These are phyloP conservation scores for Calyptommatus sinebrachiatus DNA, from an alignment of 2,113 vertebrate genomes.

Conservation along the genomic window DNA sequence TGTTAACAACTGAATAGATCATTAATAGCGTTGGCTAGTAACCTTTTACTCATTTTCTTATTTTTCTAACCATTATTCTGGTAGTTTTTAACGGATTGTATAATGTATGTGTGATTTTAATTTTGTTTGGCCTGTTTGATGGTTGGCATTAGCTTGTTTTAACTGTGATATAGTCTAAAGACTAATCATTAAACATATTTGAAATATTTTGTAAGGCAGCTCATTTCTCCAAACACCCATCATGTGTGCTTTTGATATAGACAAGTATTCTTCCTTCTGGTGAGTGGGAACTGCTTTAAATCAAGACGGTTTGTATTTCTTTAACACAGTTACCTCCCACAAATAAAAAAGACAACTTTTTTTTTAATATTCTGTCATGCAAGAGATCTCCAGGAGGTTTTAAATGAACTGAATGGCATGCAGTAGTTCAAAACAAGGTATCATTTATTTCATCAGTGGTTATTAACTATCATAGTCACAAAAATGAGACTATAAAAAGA, in stretches of 20 bases:
- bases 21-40: no score
- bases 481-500: slow-evolving; percentile 79
- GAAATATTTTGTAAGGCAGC: slow-evolving; percentile 55
- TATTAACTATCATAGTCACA: slow-evolving; percentile 76
- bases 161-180: no score
- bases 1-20: no score
- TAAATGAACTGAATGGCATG: slow-evolving; percentile 79
- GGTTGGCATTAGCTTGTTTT: no score
- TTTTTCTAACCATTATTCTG: no score
- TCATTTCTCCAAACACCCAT: slow-evolving; percentile 52
- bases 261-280: slow-evolving; percentile 45
- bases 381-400: slow-evolving; percentile 80
- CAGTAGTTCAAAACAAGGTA: slow-evolving; percentile 75
- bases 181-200: no score
- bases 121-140: no score
- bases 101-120: no score
- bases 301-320: slow-evolving; percentile 54
- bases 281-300: slow-evolving; percentile 45
- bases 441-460: slow-evolving; percentile 69
- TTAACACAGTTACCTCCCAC: slow-evolving; percentile 76
- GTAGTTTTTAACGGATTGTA: no score
- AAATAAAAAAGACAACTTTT: slow-evolving; percentile 62
- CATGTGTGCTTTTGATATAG: background rate
- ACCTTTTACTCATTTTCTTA: no score
- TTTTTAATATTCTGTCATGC: slow-evolving; percentile 73